Percentiles rank a stretch among this genome's conserved stretches.
Conservation (phyloP, 1,140 invertebrate genomes). For the Elymnias hypermnestra region DNA sequence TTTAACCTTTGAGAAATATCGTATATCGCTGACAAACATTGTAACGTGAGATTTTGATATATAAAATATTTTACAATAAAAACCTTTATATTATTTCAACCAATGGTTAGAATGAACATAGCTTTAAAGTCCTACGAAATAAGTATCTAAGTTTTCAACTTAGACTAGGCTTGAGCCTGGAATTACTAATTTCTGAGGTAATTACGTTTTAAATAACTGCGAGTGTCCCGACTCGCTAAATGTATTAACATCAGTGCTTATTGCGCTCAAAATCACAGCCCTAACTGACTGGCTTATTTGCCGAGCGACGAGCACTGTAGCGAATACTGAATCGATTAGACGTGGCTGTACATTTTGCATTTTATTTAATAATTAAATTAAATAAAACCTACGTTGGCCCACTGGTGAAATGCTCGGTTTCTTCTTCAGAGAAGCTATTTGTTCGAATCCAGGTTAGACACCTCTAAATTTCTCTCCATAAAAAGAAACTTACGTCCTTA, state of each 20-base stretch:
- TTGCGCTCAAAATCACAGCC: conserved; percentile 57
- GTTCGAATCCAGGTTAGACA: too few species aligned
- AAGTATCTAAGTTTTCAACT: conserved; percentile 2
- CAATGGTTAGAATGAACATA: too few species aligned
- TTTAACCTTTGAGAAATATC: too few species aligned
- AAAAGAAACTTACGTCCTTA: too few species aligned
- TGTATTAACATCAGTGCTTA: conserved; percentile 57
- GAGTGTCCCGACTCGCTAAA: conserved; percentile 48
- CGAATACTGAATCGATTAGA: conserved; percentile 31
- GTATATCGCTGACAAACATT: too few species aligned
- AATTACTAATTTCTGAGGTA: conserved; percentile 38
- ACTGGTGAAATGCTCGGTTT: too few species aligned
- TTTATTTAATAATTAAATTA: not conserved
- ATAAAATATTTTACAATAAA: too few species aligned
- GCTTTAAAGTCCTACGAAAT: not conserved
- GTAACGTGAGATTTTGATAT: too few species aligned
- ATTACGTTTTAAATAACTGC: conserved; percentile 53
- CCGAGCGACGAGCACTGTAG: conserved; percentile 36
- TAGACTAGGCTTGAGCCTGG: not conserved
- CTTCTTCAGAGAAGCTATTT: too few species aligned
- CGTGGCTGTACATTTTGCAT: not conserved
- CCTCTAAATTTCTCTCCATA: too few species aligned
- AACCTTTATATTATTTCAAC: too few species aligned
- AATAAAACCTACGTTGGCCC: not conserved
- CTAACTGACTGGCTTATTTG: conserved; percentile 67